A percentile compares a stretch with the other conserved stretches of the same genome.
Evolutionary conservation across 2,797 vertebrate species (phyloP).

Genomic region (Enteromius treurensis): DNA sequence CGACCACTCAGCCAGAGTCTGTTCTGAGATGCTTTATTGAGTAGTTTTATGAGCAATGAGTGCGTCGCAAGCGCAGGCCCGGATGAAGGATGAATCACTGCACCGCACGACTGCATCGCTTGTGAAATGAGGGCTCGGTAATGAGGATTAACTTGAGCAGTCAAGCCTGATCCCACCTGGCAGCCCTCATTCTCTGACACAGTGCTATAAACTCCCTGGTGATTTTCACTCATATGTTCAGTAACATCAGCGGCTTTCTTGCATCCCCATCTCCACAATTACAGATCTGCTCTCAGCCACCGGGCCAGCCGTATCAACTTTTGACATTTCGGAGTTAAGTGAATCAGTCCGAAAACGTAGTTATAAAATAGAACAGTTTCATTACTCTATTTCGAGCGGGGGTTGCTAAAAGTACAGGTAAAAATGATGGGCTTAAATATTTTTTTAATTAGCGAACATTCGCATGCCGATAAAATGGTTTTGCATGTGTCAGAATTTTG

Average conservation of each 20-base stretch:
- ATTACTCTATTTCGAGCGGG: neutral
- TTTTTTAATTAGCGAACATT: constrained; percentile 34
- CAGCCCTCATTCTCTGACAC: constrained; percentile 35
- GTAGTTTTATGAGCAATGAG: constrained; percentile 37
- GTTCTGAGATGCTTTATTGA: constrained; percentile 42
- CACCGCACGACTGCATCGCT: constrained; percentile 32
- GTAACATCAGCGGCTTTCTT: constrained; percentile 46
- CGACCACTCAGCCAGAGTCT: constrained; percentile 12
- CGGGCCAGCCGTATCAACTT: neutral
- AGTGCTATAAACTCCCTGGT: constrained; percentile 22
- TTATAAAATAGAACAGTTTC: constrained; percentile 3
- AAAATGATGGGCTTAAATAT: constrained; percentile 12
- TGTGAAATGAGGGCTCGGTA: constrained; percentile 50
- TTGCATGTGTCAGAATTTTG: constrained; percentile 31
- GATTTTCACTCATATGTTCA: constrained; percentile 47
- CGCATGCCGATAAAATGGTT: neutral
- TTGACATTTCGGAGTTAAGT: constrained; percentile 33
- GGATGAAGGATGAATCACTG: constrained; percentile 37
- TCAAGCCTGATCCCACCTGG: constrained; percentile 42
- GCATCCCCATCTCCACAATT: constrained; percentile 39
- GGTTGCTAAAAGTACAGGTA: neutral
- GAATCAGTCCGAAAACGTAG: neutral
- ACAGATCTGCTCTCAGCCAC: constrained; percentile 26
- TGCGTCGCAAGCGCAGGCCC: neutral
- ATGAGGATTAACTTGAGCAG: constrained; percentile 53